Evolutionary conservation across 2,113 vertebrate genomes (phyloP).

Genomic region (Neodontobutis hainanensis): DNA sequence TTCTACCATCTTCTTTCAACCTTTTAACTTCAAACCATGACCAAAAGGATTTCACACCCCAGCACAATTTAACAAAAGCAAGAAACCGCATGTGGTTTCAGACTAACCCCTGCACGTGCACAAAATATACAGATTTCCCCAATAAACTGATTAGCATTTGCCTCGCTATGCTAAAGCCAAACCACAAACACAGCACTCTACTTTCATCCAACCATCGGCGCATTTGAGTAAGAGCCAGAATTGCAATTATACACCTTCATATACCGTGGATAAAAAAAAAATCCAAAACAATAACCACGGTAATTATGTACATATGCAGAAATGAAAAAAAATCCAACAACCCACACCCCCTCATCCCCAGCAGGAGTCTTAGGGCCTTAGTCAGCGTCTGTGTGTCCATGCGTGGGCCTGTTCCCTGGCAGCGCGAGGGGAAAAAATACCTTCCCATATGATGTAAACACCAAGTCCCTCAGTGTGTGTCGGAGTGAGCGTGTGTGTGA

Average conservation of each 20-base stretch:
- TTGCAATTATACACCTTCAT: constrained; percentile 2
- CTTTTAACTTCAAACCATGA: constrained; percentile 45
- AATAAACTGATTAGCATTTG: constrained; percentile 64
- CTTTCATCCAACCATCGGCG: constrained; percentile 22
- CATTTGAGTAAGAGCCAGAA: constrained; percentile 23
- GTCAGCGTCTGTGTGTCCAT: constrained; percentile 76
- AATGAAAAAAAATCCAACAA: constrained; percentile 2
- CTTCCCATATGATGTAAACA: constrained; percentile 81
- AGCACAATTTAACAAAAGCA: constrained; percentile 25
- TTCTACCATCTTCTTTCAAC: constrained; percentile 27
- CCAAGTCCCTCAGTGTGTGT: constrained; percentile 48
- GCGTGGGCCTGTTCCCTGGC: constrained; percentile 80
- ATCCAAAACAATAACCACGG: not conserved
- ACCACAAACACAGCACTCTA: constrained; percentile 42
- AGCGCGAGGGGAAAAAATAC: constrained; percentile 78
- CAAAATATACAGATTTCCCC: constrained; percentile 57
- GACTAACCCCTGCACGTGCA: not conserved
- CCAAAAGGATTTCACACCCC: constrained; percentile 46
- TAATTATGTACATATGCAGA: constrained; percentile 28
- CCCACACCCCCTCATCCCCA: not conserved
- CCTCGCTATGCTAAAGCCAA: constrained; percentile 19
- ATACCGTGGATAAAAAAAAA: no score
- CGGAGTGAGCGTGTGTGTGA: constrained; percentile 24
- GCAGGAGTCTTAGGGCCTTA: constrained; percentile 62
- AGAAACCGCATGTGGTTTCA: constrained; percentile 6